A percentile compares a stretch with the other conserved stretches of the same genome.
These are phyloP conservation scores for Scaptomyza flava DNA, from an alignment of 2,888 invertebrate genomes.

Conservation along the genomic window DNA sequence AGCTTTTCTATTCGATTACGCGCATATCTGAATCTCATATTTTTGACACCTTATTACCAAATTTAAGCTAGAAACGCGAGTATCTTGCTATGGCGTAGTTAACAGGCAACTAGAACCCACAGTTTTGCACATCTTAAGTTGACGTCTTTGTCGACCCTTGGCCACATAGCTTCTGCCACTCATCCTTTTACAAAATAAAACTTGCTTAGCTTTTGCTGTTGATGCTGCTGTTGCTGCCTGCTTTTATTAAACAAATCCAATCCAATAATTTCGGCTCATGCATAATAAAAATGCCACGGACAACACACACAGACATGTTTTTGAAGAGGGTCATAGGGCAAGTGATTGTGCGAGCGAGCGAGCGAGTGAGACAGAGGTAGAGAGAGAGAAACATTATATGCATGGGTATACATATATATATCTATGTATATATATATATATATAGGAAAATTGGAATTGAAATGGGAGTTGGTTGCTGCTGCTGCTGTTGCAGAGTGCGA, in stretches of 20 bases:
- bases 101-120: not conserved
- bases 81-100: conserved; percentile 3
- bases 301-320: conserved; percentile 35
- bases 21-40: not conserved
- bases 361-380: not conserved
- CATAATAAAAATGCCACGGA: conserved; percentile 66
- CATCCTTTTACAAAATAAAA: conserved; percentile 7
- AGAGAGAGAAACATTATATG: not conserved
- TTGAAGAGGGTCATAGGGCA: conserved; percentile 54
- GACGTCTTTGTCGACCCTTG: conserved; percentile 30
- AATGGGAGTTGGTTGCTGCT: conserved; percentile 1
- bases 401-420: too few relatives aligned
- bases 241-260: conserved; percentile 59
- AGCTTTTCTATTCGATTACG: not conserved
- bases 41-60: conserved; percentile 15
- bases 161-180: conserved; percentile 32
- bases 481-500: conserved; percentile 43
- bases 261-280: conserved; percentile 58
- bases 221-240: conserved; percentile 31
- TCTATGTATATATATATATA: conserved; percentile 7
- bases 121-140: not conserved
- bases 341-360: not conserved
- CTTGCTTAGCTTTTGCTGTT: conserved; percentile 30
- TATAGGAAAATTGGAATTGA: conserved; percentile 34
- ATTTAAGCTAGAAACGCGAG: conserved; percentile 10